A percentile compares a stretch with the other conserved stretches of the same genome.
Evolutionary conservation across 2,113 vertebrate species (phyloP).

Genomic region (Cnemophilus loriae): DNA sequence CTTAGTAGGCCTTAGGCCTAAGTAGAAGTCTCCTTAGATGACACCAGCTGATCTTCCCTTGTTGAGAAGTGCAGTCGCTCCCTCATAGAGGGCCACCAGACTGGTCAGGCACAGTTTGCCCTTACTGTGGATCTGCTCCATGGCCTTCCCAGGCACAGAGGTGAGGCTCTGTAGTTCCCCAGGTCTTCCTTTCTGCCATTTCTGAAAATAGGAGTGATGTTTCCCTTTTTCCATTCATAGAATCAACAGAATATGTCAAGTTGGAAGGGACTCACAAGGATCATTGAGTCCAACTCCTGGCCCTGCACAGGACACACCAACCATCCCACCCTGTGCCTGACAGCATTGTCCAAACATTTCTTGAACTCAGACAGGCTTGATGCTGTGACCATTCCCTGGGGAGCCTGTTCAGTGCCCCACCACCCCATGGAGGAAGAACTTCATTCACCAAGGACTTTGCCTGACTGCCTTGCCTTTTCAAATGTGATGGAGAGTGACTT

Average conservation of each 20-base stretch:
- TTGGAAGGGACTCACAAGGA: background rate
- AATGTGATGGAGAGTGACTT: background rate
- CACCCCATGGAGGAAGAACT: background rate
- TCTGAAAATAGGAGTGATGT: background rate
- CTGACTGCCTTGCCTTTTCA: background rate
- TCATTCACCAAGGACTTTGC: background rate
- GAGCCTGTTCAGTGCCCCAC: background rate
- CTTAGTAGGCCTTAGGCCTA: too few relatives aligned
- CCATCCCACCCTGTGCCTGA: background rate
- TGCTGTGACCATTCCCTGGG: background rate
- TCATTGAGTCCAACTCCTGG: background rate
- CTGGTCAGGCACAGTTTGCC: background rate
- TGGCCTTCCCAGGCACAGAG: background rate
- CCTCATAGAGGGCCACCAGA: background rate
- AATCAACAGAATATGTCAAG: background rate
- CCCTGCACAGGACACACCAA: background rate
- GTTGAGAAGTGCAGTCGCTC: too few relatives aligned
- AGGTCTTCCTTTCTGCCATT: background rate
- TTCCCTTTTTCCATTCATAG: background rate
- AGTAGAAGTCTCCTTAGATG: background rate
- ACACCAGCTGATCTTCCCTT: background rate
- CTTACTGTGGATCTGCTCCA: background rate
- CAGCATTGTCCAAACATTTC: rapidly evolving
- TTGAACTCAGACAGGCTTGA: background rate
- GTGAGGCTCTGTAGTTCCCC: background rate